phyloP scores from a whole-genome alignment of 2,888 invertebrate species.

The Luperina testacea region DNA sequence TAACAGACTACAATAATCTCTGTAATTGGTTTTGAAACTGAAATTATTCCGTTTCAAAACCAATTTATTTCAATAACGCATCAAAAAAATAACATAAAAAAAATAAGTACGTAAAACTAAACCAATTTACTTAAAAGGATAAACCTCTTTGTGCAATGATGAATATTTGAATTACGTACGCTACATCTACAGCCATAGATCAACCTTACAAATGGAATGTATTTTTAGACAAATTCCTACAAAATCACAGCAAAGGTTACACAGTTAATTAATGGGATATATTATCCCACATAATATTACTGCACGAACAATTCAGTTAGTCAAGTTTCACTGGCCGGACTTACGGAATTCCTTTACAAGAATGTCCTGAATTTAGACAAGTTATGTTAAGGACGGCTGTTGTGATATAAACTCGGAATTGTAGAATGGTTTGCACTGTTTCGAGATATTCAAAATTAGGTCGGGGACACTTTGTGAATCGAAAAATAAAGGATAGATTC shows the following conservation, averaged over 20 bases:
- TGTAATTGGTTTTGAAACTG: background rate
- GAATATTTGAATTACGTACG: background rate
- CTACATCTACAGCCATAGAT: background rate
- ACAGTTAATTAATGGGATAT: slow-evolving; percentile 33
- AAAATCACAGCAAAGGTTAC: slow-evolving; percentile 4
- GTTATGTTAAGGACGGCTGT: slow-evolving; percentile 45
- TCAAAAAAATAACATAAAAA: background rate
- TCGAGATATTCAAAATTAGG: slow-evolving; percentile 16
- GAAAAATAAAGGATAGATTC: background rate
- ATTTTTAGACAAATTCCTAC: background rate
- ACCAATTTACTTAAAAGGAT: background rate
- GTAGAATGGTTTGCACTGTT: slow-evolving; percentile 16
- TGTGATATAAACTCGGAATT: slow-evolving; percentile 31
- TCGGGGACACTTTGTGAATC: background rate
- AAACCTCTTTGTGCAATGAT: background rate
- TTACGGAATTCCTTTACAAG: slow-evolving; percentile 57
- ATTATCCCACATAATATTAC: slow-evolving; percentile 27
- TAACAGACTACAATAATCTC: background rate
- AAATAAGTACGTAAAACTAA: background rate
- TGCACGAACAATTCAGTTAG: slow-evolving; percentile 46
- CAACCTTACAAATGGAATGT: background rate
- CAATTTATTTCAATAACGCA: background rate
- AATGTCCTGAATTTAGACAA: slow-evolving; percentile 38
- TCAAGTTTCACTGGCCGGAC: slow-evolving; percentile 45
- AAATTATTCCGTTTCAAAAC: background rate